phyloP scores from a whole-genome alignment of 2,113 vertebrate species.

The Alouatta palliata region DNA sequence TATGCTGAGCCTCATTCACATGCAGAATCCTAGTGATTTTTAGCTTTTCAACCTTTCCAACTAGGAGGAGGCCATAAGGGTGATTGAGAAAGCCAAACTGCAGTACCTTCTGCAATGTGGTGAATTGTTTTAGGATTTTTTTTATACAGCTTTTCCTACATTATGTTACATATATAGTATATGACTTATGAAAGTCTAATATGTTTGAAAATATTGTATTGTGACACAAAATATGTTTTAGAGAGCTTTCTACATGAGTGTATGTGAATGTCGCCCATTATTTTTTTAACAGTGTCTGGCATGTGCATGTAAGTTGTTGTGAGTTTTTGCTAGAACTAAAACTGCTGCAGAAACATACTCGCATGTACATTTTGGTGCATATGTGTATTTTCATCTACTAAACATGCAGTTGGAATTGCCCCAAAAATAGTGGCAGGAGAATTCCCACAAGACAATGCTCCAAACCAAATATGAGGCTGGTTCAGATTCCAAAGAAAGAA shows the following conservation, averaged over 20 bases:
- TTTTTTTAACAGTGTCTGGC: neutral
- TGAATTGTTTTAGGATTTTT: neutral
- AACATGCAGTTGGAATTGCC: neutral
- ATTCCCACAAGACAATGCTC: neutral
- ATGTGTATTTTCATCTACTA: neutral
- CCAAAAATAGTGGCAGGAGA: neutral
- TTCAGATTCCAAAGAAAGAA: neutral
- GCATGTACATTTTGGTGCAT: neutral
- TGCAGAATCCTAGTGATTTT: neutral
- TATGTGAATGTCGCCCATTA: neutral
- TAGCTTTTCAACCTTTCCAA: neutral
- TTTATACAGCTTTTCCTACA: neutral
- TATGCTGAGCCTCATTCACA: neutral
- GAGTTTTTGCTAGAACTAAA: neutral
- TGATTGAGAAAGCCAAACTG: neutral
- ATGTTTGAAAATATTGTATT: neutral
- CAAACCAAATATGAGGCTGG: neutral
- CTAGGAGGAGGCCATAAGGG: neutral
- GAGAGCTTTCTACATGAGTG: neutral
- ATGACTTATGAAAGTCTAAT: neutral
- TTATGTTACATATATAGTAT: neutral
- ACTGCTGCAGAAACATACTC: neutral
- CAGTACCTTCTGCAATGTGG: neutral
- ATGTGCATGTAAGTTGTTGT: neutral
- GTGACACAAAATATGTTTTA: neutral